A percentile compares a stretch with the other conserved stretches of the same genome.
phyloP scores from a whole-genome alignment of 2,797 vertebrate genomes.

The Octomys mimax region DNA sequence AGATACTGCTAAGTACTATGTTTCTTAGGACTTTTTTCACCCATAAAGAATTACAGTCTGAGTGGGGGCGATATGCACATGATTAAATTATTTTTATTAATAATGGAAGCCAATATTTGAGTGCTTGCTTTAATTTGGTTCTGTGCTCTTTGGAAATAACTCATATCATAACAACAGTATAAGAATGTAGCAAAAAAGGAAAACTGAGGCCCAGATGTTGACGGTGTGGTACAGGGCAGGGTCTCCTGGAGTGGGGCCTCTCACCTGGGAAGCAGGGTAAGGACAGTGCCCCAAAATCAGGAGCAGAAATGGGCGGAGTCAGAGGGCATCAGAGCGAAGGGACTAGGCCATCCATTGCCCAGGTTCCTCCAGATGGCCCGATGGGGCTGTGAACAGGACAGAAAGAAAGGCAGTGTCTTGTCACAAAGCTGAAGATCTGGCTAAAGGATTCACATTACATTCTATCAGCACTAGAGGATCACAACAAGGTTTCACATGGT shows the following conservation, averaged over 20 bases:
- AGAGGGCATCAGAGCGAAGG: background rate
- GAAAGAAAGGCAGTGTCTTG: background rate
- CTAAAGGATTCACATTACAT: background rate
- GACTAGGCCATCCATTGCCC: background rate
- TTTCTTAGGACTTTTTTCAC: background rate
- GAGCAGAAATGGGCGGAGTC: background rate
- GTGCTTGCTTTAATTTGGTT: background rate
- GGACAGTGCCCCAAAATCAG: background rate
- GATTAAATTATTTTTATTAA: background rate
- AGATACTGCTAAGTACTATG: background rate
- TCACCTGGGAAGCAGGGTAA: background rate
- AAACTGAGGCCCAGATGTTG: background rate
- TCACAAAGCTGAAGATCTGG: background rate
- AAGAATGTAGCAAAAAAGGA: background rate
- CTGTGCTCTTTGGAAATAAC: background rate
- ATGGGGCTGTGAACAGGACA: background rate
- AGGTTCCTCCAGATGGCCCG: background rate
- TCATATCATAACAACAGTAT: background rate
- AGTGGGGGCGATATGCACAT: fast-evolving
- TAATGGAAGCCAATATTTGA: background rate
- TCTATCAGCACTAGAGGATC: background rate
- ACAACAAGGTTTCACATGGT: background rate
- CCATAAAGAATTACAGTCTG: fast-evolving
- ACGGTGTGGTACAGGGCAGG: background rate
- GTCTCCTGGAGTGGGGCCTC: background rate